phyloP scores from a whole-genome alignment of 2,113 vertebrate genomes.

The Poeciliopsis retropinna region DNA sequence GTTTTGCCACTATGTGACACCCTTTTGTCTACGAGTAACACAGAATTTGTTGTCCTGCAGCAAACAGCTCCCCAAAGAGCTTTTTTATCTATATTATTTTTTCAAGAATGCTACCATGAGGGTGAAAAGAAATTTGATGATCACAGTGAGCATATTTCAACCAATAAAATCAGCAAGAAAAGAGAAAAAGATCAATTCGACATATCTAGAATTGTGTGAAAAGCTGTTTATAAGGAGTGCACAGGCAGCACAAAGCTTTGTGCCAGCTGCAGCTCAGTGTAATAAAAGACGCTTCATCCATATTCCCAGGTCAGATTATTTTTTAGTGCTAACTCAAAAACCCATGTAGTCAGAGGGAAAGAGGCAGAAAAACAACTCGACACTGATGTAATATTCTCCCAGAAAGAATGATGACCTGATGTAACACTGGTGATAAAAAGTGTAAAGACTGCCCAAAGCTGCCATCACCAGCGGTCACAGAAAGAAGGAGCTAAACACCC shows the following conservation, averaged over 20 bases:
- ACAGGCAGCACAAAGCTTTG: slow-evolving; percentile 24
- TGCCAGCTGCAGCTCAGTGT: slow-evolving; percentile 37
- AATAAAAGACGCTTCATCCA: slow-evolving; percentile 58
- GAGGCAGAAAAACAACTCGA: not conserved
- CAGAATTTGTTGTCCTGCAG: slow-evolving; percentile 40
- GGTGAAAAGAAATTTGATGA: slow-evolving; percentile 19
- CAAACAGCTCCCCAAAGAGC: slow-evolving; percentile 29
- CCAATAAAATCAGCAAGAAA: slow-evolving; percentile 49
- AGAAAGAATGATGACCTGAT: slow-evolving; percentile 35
- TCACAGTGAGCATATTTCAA: slow-evolving; percentile 14
- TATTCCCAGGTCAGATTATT: slow-evolving; percentile 58
- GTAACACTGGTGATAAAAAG: slow-evolving; percentile 36
- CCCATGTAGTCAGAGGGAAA: slow-evolving; percentile 1
- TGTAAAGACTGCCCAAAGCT: slow-evolving; percentile 16
- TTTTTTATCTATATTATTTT: slow-evolving; percentile 26
- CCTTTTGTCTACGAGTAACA: not conserved
- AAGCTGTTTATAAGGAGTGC: slow-evolving; percentile 17
- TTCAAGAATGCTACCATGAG: slow-evolving; percentile 29
- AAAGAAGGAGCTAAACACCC: slow-evolving; percentile 33
- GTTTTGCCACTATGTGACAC: not conserved
- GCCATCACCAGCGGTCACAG: not conserved
- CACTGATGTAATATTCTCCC: slow-evolving; percentile 42
- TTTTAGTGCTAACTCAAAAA: slow-evolving; percentile 43
- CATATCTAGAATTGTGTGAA: slow-evolving; percentile 35
- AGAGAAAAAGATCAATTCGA: slow-evolving; percentile 5